These are phyloP conservation scores for Bucco capensis DNA, from an alignment of 2,113 vertebrate species.

Conservation along the genomic window DNA sequence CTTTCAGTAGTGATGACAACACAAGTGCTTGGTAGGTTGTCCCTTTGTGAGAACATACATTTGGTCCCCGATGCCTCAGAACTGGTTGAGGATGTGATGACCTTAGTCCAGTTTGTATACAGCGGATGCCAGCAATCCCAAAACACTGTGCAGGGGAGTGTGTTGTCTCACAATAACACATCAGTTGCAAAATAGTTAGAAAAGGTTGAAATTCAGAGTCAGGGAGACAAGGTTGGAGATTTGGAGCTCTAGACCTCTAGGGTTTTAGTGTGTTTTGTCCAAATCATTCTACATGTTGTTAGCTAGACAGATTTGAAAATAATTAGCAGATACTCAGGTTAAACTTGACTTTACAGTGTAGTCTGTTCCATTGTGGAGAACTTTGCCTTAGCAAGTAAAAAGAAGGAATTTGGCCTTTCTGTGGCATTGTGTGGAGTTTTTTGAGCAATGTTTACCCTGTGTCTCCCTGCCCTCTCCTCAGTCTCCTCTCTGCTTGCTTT, in stretches of 20 bases:
- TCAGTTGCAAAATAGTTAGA: background rate
- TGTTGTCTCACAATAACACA: background rate
- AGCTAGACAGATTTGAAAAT: background rate
- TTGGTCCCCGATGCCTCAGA: background rate
- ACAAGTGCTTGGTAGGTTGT: background rate
- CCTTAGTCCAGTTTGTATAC: background rate
- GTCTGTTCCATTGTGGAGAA: background rate
- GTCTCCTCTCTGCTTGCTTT: background rate
- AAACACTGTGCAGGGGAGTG: background rate
- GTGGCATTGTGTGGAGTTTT: background rate
- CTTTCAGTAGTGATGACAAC: background rate
- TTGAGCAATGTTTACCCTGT: rapidly evolving
- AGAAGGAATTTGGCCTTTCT: background rate
- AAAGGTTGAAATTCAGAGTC: background rate
- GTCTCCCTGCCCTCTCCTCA: background rate
- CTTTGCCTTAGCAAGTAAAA: background rate
- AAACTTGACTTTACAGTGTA: background rate
- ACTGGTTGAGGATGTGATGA: background rate
- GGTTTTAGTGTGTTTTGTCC: background rate
- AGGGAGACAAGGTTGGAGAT: background rate
- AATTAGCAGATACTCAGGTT: background rate
- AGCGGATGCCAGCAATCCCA: background rate
- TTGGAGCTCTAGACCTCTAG: background rate
- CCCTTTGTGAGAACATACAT: background rate
- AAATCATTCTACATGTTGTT: background rate